Evolutionary conservation across 2,888 invertebrate species (phyloP).

Genomic region (Marasmarcha lunaedactyla): DNA sequence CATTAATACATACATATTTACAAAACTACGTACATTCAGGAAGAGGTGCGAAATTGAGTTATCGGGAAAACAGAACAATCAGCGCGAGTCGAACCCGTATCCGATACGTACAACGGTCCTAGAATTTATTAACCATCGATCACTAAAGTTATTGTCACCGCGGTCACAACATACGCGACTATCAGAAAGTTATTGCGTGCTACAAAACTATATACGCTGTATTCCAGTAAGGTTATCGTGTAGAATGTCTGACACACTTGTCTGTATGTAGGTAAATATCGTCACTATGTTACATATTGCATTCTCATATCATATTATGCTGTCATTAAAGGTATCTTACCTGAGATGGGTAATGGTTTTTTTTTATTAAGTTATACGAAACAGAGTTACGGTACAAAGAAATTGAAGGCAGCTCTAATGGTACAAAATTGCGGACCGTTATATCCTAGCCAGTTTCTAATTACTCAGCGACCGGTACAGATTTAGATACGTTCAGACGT

Average conservation of each 20-base stretch:
- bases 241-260: too few species aligned
- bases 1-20: conserved; percentile 25
- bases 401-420: conserved; percentile 17
- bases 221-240: not conserved
- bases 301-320: too few species aligned
- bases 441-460: conserved; percentile 47
- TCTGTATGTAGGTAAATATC: not conserved
- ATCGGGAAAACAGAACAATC: conserved; percentile 25
- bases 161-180: conserved; percentile 27
- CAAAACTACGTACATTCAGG: conserved; percentile 28
- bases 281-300: too few species aligned
- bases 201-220: conserved; percentile 10
- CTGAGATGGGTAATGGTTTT: too few species aligned
- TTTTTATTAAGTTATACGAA: too few species aligned
- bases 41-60: conserved; percentile 15
- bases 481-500: conserved; percentile 26
- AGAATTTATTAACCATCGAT: conserved; percentile 62
- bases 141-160: conserved; percentile 50
- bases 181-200: conserved; percentile 16
- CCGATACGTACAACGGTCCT: conserved; percentile 62
- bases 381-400: too few species aligned
- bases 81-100: conserved; percentile 44
- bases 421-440: conserved; percentile 49
- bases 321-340: too few species aligned
- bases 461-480: conserved; percentile 36